Conservation (phyloP, 1,140 invertebrate genomes). For the Brachionus rotundiformis region DNA sequence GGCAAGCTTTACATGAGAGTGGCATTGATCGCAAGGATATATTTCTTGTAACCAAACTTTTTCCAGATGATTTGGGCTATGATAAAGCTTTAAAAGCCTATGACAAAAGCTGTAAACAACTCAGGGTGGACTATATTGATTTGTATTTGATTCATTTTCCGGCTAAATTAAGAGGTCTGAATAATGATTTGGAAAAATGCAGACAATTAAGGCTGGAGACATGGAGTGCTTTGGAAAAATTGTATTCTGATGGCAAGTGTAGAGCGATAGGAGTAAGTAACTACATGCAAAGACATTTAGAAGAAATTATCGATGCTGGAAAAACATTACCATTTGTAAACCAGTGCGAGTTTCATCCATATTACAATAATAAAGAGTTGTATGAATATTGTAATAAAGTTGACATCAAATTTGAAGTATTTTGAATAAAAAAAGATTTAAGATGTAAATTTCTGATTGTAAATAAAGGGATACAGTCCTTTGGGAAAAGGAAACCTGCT, state of each 20-base stretch:
- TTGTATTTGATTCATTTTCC: constrained; percentile 63
- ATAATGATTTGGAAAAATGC: constrained; percentile 61
- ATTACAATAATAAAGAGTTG: constrained; percentile 61
- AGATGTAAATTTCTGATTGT: neutral
- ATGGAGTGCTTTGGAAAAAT: constrained; percentile 55
- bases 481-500: constrained; percentile 62
- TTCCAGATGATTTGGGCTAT: constrained; percentile 62
- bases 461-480: constrained; percentile 63
- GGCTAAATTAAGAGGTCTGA: constrained; percentile 55
- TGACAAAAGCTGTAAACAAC: constrained; percentile 57
- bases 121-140: constrained; percentile 61
- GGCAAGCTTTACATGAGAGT: constrained; percentile 53
- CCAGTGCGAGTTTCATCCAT: constrained; percentile 66
- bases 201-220: constrained; percentile 59
- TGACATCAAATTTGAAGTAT: constrained; percentile 57
- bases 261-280: constrained; percentile 63
- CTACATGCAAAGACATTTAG: constrained; percentile 60
- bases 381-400: constrained; percentile 60
- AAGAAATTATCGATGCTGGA: constrained; percentile 58
- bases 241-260: constrained; percentile 51
- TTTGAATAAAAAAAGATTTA: constrained; percentile 43
- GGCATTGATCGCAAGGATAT: constrained; percentile 58
- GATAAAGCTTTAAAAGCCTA: constrained; percentile 56
- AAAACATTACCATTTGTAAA: constrained; percentile 61
- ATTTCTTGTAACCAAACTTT: constrained; percentile 62